Conservation (phyloP, 2,797 vertebrate species). For the Channa striata region DNA sequence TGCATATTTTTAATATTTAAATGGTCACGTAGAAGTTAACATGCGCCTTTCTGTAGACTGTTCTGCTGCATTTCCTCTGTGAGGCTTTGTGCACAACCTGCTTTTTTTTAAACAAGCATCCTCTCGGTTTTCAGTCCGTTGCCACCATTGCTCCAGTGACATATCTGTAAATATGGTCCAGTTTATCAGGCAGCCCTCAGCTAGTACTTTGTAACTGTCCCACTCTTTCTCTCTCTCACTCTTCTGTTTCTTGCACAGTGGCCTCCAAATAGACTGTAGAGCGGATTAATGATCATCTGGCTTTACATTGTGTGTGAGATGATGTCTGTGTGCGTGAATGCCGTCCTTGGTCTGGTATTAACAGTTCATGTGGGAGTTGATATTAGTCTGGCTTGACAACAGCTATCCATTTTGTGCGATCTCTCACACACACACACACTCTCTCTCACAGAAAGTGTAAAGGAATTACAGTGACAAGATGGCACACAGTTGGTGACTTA, state of each 20-base stretch:
- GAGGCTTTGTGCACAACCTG: background rate
- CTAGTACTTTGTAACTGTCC: slow-evolving; percentile 31
- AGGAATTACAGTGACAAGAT: slow-evolving; percentile 37
- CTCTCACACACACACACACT: slow-evolving; percentile 18
- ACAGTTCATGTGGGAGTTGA: slow-evolving; percentile 66
- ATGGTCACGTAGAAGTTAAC: too few species aligned
- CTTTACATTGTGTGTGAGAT: slow-evolving; percentile 46
- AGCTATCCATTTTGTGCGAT: slow-evolving; percentile 38
- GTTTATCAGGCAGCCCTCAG: slow-evolving; percentile 11
- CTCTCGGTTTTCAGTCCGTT: background rate
- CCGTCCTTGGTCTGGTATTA: slow-evolving; percentile 61
- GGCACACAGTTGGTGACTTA: slow-evolving; percentile 7
- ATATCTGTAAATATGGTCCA: slow-evolving; percentile 17
- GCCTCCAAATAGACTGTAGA: slow-evolving; percentile 46
- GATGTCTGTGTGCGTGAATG: slow-evolving; percentile 30
- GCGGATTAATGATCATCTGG: slow-evolving; percentile 69
- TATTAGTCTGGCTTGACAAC: slow-evolving; percentile 67
- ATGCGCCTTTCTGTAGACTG: too few species aligned
- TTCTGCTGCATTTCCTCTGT: too few species aligned
- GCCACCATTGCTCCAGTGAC: background rate
- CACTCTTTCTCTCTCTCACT: slow-evolving; percentile 30
- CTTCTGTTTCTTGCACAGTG: slow-evolving; percentile 38
- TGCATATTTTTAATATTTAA: too few species aligned
- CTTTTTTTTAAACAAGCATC: slow-evolving; percentile 9
- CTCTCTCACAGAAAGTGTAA: background rate